Evolutionary conservation across 1,140 invertebrate species (phyloP).

Genomic region (Daktulosphaira vitifoliae): DNA sequence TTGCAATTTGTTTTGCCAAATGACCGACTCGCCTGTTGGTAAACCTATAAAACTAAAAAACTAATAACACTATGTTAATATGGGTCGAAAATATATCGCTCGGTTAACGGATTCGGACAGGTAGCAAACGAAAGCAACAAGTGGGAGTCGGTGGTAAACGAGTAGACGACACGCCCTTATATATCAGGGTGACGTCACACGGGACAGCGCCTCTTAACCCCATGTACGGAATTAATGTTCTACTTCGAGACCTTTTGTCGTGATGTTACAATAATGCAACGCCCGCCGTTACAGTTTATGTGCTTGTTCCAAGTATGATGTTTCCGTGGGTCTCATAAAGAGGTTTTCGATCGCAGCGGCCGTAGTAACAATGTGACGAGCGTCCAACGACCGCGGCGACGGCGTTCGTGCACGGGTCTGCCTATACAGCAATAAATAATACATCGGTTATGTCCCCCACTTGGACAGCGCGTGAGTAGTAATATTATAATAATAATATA

Average conservation of each 20-base stretch:
- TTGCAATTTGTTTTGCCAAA: slow-evolving; percentile 8
- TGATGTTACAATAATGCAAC: no score
- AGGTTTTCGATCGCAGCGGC: slow-evolving; percentile 17
- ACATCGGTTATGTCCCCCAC: slow-evolving; percentile 7
- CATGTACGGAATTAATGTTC: not conserved
- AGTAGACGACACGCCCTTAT: slow-evolving; percentile 12
- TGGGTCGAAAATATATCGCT: not conserved
- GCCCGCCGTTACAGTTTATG: no score
- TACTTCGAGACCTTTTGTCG: no score
- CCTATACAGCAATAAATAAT: slow-evolving; percentile 21
- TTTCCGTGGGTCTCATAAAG: not conserved
- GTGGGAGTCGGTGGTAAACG: no score
- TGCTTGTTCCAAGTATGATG: no score
- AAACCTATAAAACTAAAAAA: slow-evolving; percentile 16
- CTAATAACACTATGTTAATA: not conserved
- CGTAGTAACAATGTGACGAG: slow-evolving; percentile 12
- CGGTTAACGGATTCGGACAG: not conserved
- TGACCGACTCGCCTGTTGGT: not conserved
- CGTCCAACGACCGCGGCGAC: not conserved
- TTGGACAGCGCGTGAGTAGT: no score
- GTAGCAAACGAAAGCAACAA: no score
- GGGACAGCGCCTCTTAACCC: slow-evolving; percentile 6
- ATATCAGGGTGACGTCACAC: not conserved
- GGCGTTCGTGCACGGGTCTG: slow-evolving; percentile 20
- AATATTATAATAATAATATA: not conserved